phyloP scores from a whole-genome alignment of 2,888 invertebrate genomes.

The Trachelus tabidus region DNA sequence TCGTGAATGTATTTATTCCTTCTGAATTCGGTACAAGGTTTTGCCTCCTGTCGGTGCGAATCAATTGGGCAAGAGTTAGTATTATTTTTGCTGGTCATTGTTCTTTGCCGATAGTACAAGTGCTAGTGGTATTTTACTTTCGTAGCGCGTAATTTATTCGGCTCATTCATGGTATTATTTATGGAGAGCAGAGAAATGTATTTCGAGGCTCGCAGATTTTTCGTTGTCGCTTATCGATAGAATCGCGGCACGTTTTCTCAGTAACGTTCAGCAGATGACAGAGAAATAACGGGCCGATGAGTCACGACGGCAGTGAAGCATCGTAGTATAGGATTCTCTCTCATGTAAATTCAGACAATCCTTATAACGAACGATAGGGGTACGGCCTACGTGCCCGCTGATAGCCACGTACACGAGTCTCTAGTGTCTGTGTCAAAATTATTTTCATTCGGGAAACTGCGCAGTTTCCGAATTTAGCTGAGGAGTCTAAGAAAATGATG shows the following conservation, averaged over 20 bases:
- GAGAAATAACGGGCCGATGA: not conserved
- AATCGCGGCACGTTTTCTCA: not conserved
- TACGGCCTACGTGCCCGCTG: not conserved
- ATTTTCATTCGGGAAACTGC: constrained; percentile 7
- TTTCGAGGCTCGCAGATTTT: not conserved
- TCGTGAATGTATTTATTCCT: not conserved
- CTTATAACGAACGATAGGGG: not conserved
- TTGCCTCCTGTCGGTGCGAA: not conserved
- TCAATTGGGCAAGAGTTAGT: not conserved
- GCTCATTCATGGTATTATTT: not conserved
- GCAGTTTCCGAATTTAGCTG: not conserved
- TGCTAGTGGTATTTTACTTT: not conserved
- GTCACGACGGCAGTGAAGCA: not conserved
- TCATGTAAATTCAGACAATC: not conserved
- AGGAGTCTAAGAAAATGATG: constrained; percentile 9
- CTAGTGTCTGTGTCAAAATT: constrained; percentile 12
- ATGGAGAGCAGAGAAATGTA: not conserved
- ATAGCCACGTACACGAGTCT: not conserved
- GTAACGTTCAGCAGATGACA: not conserved
- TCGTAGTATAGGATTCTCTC: not conserved
- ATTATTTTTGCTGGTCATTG: not conserved
- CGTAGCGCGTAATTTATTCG: not conserved
- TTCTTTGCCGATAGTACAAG: not conserved
- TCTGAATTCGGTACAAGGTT: not conserved
- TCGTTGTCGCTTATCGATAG: not conserved